Evolutionary conservation across 53 echinoderm and acorn worm genomes (phyloP).

Genomic region (Zoroaster sp.): DNA sequence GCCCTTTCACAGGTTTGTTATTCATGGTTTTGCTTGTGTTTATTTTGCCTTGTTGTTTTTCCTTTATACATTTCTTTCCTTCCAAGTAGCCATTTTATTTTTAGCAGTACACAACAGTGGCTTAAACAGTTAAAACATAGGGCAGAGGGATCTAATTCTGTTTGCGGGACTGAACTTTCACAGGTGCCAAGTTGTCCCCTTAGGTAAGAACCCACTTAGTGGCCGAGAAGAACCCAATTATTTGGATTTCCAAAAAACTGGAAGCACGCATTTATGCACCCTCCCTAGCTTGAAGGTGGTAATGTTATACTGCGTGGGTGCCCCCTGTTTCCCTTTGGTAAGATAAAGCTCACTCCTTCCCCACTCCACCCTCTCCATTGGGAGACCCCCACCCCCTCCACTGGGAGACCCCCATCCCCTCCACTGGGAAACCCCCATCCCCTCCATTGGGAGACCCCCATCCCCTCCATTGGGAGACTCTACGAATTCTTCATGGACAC

Average conservation of each 20-base stretch:
- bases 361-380: no score
- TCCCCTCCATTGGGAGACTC: no score
- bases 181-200: not conserved
- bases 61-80: no score
- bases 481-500: no score
- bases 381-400: no score
- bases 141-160: not conserved
- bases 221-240: not conserved
- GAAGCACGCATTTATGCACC: constrained; percentile 1
- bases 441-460: no score
- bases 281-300: constrained; percentile 36
- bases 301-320: constrained; percentile 11
- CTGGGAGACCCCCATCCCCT: no score
- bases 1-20: no score
- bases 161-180: not conserved
- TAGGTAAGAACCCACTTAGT: constrained; percentile 2
- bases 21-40: not conserved
- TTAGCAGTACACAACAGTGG: no score
- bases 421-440: no score
- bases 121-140: not conserved
- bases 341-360: not conserved
- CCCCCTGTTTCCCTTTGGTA: not conserved
- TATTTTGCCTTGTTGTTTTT: not conserved
- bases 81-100: not conserved
- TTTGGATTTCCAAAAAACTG: constrained; percentile 8